These are phyloP conservation scores for Exocentrus adspersus DNA, from an alignment of 2,888 invertebrate genomes.

Conservation along the genomic window DNA sequence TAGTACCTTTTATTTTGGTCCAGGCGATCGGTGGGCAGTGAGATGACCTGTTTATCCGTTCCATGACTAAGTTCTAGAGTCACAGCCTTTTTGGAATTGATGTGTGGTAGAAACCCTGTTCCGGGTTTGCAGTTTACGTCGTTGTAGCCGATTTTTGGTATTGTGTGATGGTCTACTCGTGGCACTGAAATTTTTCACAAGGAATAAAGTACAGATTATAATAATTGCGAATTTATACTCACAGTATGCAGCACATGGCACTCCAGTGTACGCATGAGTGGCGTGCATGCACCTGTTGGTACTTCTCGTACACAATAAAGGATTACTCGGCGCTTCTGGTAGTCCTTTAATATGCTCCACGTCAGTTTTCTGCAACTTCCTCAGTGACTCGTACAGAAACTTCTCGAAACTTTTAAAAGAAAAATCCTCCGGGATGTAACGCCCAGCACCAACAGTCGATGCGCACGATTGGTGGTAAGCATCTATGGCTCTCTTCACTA, in stretches of 20 bases:
- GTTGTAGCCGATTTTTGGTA: slow-evolving; percentile 75
- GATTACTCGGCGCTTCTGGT: slow-evolving; percentile 66
- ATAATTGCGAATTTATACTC: too few relatives aligned
- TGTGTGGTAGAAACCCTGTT: slow-evolving; percentile 74
- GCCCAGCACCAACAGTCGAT: slow-evolving; percentile 71
- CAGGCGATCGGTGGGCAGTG: slow-evolving; percentile 85
- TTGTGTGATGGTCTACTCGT: slow-evolving; percentile 81
- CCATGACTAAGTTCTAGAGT: slow-evolving; percentile 87
- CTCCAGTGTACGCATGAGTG: slow-evolving; percentile 89
- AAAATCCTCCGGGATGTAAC: slow-evolving; percentile 73
- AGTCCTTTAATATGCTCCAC: slow-evolving; percentile 69
- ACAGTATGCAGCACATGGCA: slow-evolving; percentile 90
- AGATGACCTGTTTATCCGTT: slow-evolving; percentile 85
- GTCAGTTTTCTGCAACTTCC: slow-evolving; percentile 79
- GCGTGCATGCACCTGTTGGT: slow-evolving; percentile 92
- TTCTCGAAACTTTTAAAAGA: slow-evolving; percentile 85
- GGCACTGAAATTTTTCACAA: too few relatives aligned
- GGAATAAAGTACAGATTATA: too few relatives aligned
- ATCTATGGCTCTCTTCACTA: slow-evolving; percentile 89
- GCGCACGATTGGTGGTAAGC: slow-evolving; percentile 83
- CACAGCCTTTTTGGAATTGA: slow-evolving; percentile 69
- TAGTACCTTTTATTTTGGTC: slow-evolving; percentile 92
- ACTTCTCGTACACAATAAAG: slow-evolving; percentile 84
- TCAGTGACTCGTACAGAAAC: slow-evolving; percentile 87
- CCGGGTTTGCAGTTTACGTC: slow-evolving; percentile 57